Percentiles rank a stretch among this genome's conserved stretches.
Conservation (phyloP, 37 sponge, comb jelly and placozoan genomes). For the Spongia lamella region DNA sequence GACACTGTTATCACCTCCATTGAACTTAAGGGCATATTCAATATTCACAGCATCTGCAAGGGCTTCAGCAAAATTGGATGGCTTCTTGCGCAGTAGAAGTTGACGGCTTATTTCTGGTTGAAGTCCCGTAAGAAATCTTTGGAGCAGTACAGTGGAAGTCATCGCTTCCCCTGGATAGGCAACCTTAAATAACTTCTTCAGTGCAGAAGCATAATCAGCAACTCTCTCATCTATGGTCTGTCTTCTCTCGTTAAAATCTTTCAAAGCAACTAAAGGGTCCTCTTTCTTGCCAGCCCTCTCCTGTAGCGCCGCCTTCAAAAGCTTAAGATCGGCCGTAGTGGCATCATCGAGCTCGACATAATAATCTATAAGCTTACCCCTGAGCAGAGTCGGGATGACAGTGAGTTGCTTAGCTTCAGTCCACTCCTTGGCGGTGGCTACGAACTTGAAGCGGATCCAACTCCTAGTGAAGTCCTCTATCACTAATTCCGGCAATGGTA, state of each 20-base stretch:
- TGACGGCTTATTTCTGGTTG: constrained; percentile 36
- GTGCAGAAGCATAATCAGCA: constrained; percentile 9
- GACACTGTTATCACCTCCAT: background rate
- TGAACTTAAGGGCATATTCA: constrained; percentile 26
- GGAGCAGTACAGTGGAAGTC: constrained; percentile 28
- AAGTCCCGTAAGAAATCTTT: constrained; percentile 43
- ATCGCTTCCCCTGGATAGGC: constrained; percentile 39
- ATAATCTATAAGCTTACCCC: constrained; percentile 36
- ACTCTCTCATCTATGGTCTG: constrained; percentile 26
- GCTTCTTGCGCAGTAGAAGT: constrained; percentile 8
- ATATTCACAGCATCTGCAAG: constrained; percentile 23
- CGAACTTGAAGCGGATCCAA: constrained; percentile 43
- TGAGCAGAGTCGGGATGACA: constrained; percentile 22
- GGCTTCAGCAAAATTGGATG: constrained; percentile 25
- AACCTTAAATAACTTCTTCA: constrained; percentile 27
- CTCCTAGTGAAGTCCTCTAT: too few relatives aligned
- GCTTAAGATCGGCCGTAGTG: constrained; percentile 13
- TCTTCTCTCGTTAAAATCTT: background rate
- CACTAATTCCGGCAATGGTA: too few relatives aligned
- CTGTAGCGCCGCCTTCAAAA: constrained; percentile 17
- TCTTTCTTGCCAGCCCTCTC: background rate
- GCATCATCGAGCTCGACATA: constrained; percentile 23
- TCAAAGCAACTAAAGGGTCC: constrained; percentile 25
- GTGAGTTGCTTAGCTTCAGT: constrained; percentile 41
- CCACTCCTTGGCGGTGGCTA: constrained; percentile 44